Conservation (phyloP, 2,797 vertebrate genomes). For the Schizothorax lantsangensis region DNA sequence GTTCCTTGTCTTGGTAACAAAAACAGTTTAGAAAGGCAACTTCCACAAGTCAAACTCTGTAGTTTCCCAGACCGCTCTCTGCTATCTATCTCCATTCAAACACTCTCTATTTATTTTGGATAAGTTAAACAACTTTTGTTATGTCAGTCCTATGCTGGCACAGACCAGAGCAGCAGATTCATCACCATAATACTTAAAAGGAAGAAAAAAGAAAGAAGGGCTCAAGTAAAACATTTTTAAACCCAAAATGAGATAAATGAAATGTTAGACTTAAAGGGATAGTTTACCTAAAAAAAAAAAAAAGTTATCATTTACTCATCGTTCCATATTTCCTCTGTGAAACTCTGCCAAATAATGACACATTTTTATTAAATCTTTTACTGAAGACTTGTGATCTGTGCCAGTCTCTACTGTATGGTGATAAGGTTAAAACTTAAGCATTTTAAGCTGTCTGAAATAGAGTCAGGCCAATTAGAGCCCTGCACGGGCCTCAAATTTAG, state of each 20-base stretch:
- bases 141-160: conserved; percentile 80
- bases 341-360: neutral
- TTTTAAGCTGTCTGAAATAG: conserved; percentile 47
- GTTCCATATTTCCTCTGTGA: neutral
- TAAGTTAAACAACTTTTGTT: conserved; percentile 86
- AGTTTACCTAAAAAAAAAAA: neutral
- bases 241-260: conserved; percentile 69
- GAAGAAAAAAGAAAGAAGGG: conserved; percentile 64
- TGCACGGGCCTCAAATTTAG: too few relatives aligned
- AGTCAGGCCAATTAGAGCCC: neutral
- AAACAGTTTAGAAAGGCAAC: conserved; percentile 87
- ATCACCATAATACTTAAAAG: conserved; percentile 83
- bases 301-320: neutral
- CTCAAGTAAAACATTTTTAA: conserved; percentile 74
- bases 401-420: conserved; percentile 62
- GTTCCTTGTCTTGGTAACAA: conserved; percentile 85
- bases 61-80: conserved; percentile 82
- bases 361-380: neutral
- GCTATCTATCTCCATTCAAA: conserved; percentile 84
- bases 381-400: neutral
- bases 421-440: conserved; percentile 64
- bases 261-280: conserved; percentile 67
- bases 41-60: conserved; percentile 85
- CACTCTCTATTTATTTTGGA: conserved; percentile 84
- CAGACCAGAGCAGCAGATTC: conserved; percentile 78